Percentiles rank a stretch among this genome's conserved stretches.
Conservation (phyloP, 1,140 invertebrate genomes). For the Brachionus rubens region DNA sequence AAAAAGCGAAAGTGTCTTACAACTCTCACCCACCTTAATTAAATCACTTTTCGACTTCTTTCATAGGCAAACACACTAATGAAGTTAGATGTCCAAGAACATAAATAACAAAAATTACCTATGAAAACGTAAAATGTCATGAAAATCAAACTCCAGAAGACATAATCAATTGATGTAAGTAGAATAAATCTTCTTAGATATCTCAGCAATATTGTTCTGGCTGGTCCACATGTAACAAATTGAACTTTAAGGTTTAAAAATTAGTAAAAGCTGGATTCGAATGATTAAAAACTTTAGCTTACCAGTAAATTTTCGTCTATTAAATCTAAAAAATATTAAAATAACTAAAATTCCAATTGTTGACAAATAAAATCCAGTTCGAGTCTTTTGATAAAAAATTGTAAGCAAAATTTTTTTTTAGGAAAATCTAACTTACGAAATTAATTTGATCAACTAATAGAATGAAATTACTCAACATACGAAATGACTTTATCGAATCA, state of each 20-base stretch:
- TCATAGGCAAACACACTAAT: too few relatives aligned
- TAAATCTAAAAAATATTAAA: slow-evolving; percentile 46
- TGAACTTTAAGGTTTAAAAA: neutral
- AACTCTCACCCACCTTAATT: too few relatives aligned
- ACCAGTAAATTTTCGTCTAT: slow-evolving; percentile 44
- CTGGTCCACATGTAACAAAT: slow-evolving; percentile 13
- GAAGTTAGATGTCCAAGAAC: neutral
- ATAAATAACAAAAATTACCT: slow-evolving; percentile 59
- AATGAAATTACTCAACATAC: slow-evolving; percentile 67
- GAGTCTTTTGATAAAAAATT: slow-evolving; percentile 25
- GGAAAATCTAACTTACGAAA: slow-evolving; percentile 65
- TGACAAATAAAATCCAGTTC: slow-evolving; percentile 28
- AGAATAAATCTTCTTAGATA: slow-evolving; percentile 67
- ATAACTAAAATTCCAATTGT: slow-evolving; percentile 20
- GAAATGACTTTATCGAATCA: slow-evolving; percentile 67
- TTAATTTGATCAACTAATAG: slow-evolving; percentile 71
- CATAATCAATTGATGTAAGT: slow-evolving; percentile 68
- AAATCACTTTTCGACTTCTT: too few relatives aligned
- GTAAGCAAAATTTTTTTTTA: slow-evolving; percentile 10
- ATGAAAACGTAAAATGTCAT: slow-evolving; percentile 70
- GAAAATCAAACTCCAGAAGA: slow-evolving; percentile 72
- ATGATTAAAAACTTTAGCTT: too few relatives aligned
- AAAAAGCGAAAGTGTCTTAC: too few relatives aligned
- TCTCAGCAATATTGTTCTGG: slow-evolving; percentile 55
- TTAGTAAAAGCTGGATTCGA: too few relatives aligned